These are phyloP conservation scores for Caenorhabditis inopinata DNA, from an alignment of 1,140 invertebrate species.

Conservation along the genomic window DNA sequence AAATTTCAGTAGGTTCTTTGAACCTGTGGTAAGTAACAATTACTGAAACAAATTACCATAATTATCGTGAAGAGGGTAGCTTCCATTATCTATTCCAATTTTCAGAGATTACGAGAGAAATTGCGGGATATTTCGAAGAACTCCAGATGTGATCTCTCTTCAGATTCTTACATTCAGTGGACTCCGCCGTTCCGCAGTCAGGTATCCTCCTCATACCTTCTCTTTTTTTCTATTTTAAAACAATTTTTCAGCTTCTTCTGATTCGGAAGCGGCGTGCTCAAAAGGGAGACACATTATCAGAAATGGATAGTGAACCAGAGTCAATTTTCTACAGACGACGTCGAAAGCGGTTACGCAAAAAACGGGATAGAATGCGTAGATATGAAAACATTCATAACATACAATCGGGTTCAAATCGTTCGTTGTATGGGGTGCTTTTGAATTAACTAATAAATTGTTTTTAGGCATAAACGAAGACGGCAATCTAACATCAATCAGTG, in stretches of 20 bases:
- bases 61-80: too few relatives aligned
- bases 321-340: slow-evolving; percentile 36
- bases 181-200: slow-evolving; percentile 32
- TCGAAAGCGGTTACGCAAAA: slow-evolving; percentile 27
- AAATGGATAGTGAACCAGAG: slow-evolving; percentile 44
- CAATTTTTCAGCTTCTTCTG: slow-evolving; percentile 15
- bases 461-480: slow-evolving; percentile 12
- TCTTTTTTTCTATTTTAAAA: neutral
- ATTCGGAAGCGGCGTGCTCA: slow-evolving; percentile 31
- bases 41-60: too few relatives aligned
- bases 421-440: neutral
- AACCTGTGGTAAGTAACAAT: too few relatives aligned
- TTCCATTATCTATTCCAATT: neutral
- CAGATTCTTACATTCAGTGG: neutral
- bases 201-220: neutral
- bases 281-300: slow-evolving; percentile 39
- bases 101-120: slow-evolving; percentile 46
- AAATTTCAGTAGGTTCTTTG: too few relatives aligned
- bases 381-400: slow-evolving; percentile 23
- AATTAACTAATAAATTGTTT: neutral
- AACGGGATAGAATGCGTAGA: slow-evolving; percentile 30
- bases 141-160: neutral
- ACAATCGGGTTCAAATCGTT: slow-evolving; percentile 31
- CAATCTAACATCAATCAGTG: neutral
- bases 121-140: slow-evolving; percentile 35